A percentile compares a stretch with the other conserved stretches of the same genome.
Evolutionary conservation across 2,113 vertebrate genomes (phyloP).

Genomic region (Jacana jacana): DNA sequence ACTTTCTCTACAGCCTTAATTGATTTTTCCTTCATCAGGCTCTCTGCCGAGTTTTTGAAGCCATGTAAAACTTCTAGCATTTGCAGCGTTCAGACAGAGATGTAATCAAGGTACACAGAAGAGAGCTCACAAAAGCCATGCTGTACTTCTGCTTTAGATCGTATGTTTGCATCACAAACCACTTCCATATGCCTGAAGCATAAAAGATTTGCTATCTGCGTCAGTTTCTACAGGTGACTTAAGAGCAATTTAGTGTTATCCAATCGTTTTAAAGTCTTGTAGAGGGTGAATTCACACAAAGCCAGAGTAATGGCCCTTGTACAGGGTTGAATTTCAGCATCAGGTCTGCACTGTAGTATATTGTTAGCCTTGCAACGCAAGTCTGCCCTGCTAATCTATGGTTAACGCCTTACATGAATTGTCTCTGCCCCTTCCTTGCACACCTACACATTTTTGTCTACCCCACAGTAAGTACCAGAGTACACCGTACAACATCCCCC

Average conservation of each 20-base stretch:
- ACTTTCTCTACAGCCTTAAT: background rate
- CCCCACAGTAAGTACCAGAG: background rate
- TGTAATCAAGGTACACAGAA: constrained; percentile 20
- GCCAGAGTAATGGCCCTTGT: background rate
- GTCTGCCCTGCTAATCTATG: background rate
- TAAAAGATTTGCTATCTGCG: constrained; percentile 50
- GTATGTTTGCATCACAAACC: constrained; percentile 52
- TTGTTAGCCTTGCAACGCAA: background rate
- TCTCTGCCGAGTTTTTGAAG: background rate
- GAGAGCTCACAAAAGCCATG: constrained; percentile 34
- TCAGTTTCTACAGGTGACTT: constrained; percentile 31
- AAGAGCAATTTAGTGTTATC: constrained; percentile 21
- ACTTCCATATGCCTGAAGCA: constrained; percentile 55
- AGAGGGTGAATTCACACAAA: constrained; percentile 1
- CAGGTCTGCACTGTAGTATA: background rate
- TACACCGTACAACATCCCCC: background rate
- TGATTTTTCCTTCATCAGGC: constrained; percentile 23
- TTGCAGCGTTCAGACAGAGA: constrained; percentile 20
- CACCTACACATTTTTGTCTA: background rate
- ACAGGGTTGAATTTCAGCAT: background rate
- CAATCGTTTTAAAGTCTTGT: constrained; percentile 31
- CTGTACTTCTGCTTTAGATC: constrained; percentile 25
- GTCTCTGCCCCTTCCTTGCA: background rate
- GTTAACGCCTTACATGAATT: background rate
- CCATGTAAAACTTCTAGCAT: background rate